Evolutionary conservation across 2,113 vertebrate species (phyloP).

Genomic region (Ascaphus truei): DNA sequence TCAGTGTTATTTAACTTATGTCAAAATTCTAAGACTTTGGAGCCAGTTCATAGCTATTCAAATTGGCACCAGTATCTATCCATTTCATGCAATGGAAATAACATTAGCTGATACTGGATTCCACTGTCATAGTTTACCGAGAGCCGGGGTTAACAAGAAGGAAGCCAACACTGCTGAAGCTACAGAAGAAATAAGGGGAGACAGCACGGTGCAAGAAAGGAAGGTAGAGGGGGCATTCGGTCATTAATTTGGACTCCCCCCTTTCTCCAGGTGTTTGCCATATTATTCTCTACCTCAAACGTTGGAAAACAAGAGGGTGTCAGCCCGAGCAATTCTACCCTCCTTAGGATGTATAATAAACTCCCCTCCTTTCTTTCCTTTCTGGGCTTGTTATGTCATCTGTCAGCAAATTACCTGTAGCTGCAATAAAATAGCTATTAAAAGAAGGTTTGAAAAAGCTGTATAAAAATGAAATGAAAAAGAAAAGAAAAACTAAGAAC

Average conservation of each 20-base stretch:
- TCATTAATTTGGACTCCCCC: too few relatives aligned
- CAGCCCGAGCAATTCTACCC: background rate
- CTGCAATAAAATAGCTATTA: constrained; percentile 29
- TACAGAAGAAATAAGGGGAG: too few relatives aligned
- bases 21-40: too few relatives aligned
- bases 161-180: too few relatives aligned
- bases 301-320: background rate
- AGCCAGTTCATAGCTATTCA: too few relatives aligned
- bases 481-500: constrained; percentile 8
- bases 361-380: background rate
- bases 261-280: background rate
- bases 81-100: too few relatives aligned
- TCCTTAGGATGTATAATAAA: background rate
- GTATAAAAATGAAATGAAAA: constrained; percentile 14
- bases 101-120: too few relatives aligned
- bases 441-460: constrained; percentile 9
- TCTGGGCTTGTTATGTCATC: constrained; percentile 2
- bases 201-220: background rate
- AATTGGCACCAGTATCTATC: too few relatives aligned
- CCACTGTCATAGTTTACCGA: too few relatives aligned
- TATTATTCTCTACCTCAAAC: background rate
- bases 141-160: too few relatives aligned
- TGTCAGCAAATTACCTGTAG: constrained; percentile 27
- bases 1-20: too few relatives aligned
- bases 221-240: background rate